Evolutionary conservation across 2,888 invertebrate genomes (phyloP).

Genomic region (Archips xylosteana): DNA sequence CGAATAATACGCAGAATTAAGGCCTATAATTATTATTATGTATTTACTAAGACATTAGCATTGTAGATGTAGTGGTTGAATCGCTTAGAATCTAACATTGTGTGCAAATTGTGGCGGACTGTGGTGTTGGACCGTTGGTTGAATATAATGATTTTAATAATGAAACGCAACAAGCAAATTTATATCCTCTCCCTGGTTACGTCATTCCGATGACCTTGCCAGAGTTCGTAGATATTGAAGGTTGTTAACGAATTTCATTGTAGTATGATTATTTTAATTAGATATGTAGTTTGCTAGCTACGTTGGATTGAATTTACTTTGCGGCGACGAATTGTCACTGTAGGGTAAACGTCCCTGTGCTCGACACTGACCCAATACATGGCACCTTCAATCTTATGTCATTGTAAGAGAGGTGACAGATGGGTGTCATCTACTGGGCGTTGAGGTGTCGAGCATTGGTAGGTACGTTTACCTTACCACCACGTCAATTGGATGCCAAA

Average conservation of each 20-base stretch:
- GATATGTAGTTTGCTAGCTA: neutral
- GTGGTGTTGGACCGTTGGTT: neutral
- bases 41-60: neutral
- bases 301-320: too few relatives aligned
- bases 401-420: too few relatives aligned
- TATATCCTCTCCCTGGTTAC: slow-evolving; percentile 6
- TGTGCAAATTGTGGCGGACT: slow-evolving; percentile 5
- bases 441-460: too few relatives aligned
- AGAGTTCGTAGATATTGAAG: neutral
- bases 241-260: slow-evolving; percentile 1
- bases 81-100: slow-evolving; percentile 6
- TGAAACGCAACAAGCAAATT: neutral
- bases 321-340: too few relatives aligned
- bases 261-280: neutral
- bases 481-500: too few relatives aligned
- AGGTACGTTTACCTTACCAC: too few relatives aligned
- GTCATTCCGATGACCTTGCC: neutral
- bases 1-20: neutral
- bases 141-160: slow-evolving; percentile 1
- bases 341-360: too few relatives aligned
- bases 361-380: too few relatives aligned
- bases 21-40: neutral
- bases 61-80: neutral
- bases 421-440: too few relatives aligned
- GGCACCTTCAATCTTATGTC: too few relatives aligned